These are phyloP conservation scores for Meta bourneti DNA, from an alignment of 2,888 invertebrate species.

Conservation along the genomic window DNA sequence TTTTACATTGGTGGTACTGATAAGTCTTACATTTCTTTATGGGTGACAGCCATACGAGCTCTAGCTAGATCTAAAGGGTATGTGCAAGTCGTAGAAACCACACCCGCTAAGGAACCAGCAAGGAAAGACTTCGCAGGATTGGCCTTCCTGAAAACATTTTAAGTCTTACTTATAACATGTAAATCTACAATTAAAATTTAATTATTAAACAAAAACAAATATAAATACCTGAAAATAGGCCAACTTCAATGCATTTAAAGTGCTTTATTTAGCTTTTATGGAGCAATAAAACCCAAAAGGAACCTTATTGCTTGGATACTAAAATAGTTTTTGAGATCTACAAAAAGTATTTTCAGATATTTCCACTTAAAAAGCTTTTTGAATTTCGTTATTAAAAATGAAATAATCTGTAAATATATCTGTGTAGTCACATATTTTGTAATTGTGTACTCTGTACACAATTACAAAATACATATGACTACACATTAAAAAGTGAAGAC, in stretches of 20 bases:
- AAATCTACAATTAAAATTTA: neutral
- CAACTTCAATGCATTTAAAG: neutral
- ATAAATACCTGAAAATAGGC: neutral
- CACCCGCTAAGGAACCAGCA: slow-evolving; percentile 96
- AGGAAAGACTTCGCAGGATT: slow-evolving; percentile 85
- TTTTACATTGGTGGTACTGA: too few relatives aligned
- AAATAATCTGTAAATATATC: too few relatives aligned
- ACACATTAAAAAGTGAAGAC: too few relatives aligned
- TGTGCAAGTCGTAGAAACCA: slow-evolving; percentile 95
- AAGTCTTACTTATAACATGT: neutral
- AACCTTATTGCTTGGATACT: neutral
- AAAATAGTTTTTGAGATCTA: too few relatives aligned
- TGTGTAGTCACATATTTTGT: too few relatives aligned
- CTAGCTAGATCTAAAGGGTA: slow-evolving; percentile 98
- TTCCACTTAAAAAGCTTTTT: too few relatives aligned
- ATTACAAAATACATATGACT: too few relatives aligned
- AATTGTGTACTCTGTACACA: too few relatives aligned
- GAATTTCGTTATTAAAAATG: too few relatives aligned
- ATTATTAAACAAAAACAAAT: slow-evolving; percentile 2
- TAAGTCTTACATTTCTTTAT: slow-evolving; percentile 86
- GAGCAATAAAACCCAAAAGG: neutral
- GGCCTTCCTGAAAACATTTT: slow-evolving; percentile 79
- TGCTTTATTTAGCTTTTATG: neutral
- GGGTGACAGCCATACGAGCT: slow-evolving; percentile 97
- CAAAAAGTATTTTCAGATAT: too few relatives aligned